phyloP scores from a whole-genome alignment of 2,888 invertebrate species.

The Lordiphosa andalusiaca region DNA sequence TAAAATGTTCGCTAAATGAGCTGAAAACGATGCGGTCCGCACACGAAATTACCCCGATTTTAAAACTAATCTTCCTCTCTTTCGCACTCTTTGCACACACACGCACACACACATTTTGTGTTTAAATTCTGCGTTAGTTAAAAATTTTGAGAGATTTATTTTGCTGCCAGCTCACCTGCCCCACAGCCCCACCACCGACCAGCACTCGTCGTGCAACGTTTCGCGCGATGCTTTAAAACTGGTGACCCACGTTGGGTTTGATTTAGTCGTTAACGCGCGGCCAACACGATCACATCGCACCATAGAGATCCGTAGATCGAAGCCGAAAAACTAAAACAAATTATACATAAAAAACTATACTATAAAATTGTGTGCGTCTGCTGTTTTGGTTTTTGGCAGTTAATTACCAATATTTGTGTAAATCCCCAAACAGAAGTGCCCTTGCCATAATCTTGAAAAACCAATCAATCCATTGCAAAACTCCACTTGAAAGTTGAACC shows the following conservation, averaged over 20 bases:
- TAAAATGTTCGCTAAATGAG: too few species aligned
- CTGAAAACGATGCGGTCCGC: too few species aligned
- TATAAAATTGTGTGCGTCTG: neutral
- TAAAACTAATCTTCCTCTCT: constrained; percentile 1
- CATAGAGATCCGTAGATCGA: constrained; percentile 12
- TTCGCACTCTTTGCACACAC: neutral
- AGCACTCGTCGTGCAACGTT: constrained; percentile 37
- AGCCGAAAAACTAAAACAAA: constrained; percentile 21
- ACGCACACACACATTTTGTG: constrained; percentile 2
- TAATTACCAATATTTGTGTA: neutral
- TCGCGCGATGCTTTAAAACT: constrained; percentile 77
- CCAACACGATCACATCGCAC: constrained; percentile 78
- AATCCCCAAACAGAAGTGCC: constrained; percentile 1
- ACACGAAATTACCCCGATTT: constrained; percentile 11
- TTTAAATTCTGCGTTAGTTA: constrained; percentile 15
- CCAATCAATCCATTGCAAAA: constrained; percentile 20
- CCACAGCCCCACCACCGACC: neutral
- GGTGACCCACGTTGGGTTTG: constrained; percentile 74
- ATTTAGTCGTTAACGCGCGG: constrained; percentile 80
- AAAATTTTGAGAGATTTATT: constrained; percentile 4
- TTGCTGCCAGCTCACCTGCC: neutral
- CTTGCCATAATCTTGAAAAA: constrained; percentile 12
- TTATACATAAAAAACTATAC: constrained; percentile 3
- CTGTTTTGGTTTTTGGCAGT: constrained; percentile 20
- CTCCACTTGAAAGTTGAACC: neutral